Evolutionary conservation across 2,797 vertebrate genomes (phyloP).

Genomic region (Natrix natrix): DNA sequence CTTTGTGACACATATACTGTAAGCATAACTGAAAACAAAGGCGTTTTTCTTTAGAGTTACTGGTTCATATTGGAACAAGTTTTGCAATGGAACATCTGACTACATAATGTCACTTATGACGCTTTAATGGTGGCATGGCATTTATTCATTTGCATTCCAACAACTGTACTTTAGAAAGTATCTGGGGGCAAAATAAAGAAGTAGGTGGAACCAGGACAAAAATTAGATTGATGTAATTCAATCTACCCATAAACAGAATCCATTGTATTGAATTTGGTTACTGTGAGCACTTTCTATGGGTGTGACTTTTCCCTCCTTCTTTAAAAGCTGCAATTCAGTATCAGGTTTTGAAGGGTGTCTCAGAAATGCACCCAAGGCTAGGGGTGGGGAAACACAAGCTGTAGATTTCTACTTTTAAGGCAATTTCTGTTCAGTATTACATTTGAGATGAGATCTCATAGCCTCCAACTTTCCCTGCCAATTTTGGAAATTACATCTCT

Average conservation of each 20-base stretch:
- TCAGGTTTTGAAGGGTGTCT: not conserved
- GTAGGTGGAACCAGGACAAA: not conserved
- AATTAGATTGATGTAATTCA: not conserved
- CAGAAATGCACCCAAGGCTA: not conserved
- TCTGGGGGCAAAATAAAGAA: not conserved
- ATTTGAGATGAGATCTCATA: not conserved
- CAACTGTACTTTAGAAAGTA: not conserved
- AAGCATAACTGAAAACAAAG: not conserved
- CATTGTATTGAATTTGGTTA: not conserved
- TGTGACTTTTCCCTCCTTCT: not conserved
- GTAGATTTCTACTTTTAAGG: not conserved
- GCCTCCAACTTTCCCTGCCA: not conserved
- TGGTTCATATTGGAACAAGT: not conserved
- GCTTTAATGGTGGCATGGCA: not conserved
- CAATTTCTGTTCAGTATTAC: not conserved
- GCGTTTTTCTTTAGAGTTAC: not conserved
- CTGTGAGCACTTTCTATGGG: not conserved
- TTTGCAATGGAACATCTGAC: not conserved
- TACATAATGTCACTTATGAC: not conserved
- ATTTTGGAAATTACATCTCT: not conserved
- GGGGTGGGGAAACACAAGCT: not conserved
- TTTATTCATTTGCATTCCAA: not conserved
- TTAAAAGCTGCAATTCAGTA: not conserved
- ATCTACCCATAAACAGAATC: not conserved
- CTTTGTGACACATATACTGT: not conserved